A percentile compares a stretch with the other conserved stretches of the same genome.
Conservation (phyloP, 2,888 invertebrate genomes). For the Napeogenes sylphis region DNA sequence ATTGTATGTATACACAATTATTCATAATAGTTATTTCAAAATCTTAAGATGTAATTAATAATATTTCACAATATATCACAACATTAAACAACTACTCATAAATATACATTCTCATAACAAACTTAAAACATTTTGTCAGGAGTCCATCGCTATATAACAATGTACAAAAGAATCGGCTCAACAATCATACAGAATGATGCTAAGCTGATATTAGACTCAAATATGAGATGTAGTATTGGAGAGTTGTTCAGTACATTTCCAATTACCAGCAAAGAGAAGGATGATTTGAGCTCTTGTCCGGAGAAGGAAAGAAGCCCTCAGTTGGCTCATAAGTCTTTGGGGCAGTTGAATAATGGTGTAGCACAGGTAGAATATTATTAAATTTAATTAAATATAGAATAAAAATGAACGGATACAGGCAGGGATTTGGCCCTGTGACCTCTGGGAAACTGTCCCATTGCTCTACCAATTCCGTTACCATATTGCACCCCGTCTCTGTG, state of each 20-base stretch:
- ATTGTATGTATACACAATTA: background rate
- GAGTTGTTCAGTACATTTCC: slow-evolving; percentile 82
- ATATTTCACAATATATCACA: too few relatives aligned
- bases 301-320: slow-evolving; percentile 81
- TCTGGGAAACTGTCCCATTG: too few relatives aligned
- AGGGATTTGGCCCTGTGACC: too few relatives aligned
- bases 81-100: too few relatives aligned
- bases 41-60: too few relatives aligned
- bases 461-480: too few relatives aligned
- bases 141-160: slow-evolving; percentile 81
- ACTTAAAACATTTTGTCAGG: slow-evolving; percentile 56
- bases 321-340: slow-evolving; percentile 77
- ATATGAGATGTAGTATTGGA: slow-evolving; percentile 80
- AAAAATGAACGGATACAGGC: too few relatives aligned
- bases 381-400: background rate
- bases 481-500: too few relatives aligned
- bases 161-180: slow-evolving; percentile 83
- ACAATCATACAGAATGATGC: slow-evolving; percentile 83
- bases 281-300: slow-evolving; percentile 82
- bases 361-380: slow-evolving; percentile 69
- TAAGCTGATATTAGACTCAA: slow-evolving; percentile 79
- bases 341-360: slow-evolving; percentile 82
- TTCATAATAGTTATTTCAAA: too few relatives aligned
- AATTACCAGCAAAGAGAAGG: slow-evolving; percentile 81
- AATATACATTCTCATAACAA: too few relatives aligned